Percentiles rank a stretch among this genome's conserved stretches.
Conservation (phyloP, 1,140 invertebrate species). For the Palaemon carinicauda region DNA sequence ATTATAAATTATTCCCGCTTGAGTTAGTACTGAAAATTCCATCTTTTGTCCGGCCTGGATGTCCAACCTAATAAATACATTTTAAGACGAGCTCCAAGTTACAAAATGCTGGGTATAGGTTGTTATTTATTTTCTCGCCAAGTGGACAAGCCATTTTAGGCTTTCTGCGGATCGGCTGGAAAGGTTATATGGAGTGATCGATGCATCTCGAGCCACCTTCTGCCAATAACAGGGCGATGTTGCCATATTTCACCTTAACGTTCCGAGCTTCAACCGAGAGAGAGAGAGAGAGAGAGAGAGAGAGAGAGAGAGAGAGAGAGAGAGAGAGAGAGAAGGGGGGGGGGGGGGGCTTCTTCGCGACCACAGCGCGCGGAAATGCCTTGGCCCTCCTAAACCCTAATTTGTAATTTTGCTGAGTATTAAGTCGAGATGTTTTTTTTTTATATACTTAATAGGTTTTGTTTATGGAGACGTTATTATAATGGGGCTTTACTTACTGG, state of each 20-base stretch:
- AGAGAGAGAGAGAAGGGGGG: background rate
- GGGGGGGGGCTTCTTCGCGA: background rate
- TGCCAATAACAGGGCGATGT: constrained; percentile 57
- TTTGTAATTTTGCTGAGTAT: too few species aligned
- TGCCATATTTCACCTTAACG: constrained; percentile 55
- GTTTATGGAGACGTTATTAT: too few species aligned
- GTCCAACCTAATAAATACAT: constrained; percentile 53
- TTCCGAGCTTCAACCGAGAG: constrained; percentile 34
- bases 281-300: background rate
- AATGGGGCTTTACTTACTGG: too few species aligned
- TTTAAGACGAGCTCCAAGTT: constrained; percentile 53
- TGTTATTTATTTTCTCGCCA: constrained; percentile 52
- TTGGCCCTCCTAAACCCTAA: too few species aligned
- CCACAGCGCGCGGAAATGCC: too few species aligned
- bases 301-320: background rate
- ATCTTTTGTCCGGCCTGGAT: constrained; percentile 48
- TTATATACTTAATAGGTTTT: too few species aligned
- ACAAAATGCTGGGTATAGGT: constrained; percentile 51
- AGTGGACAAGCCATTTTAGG: constrained; percentile 31
- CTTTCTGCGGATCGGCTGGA: background rate
- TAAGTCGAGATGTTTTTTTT: too few species aligned
- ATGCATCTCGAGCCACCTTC: constrained; percentile 55
- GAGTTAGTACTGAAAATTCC: constrained; percentile 50
- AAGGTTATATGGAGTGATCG: constrained; percentile 51
- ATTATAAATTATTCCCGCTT: constrained; percentile 49